phyloP scores from a whole-genome alignment of 2,113 vertebrate species.

The Rhagologus leucostigma region DNA sequence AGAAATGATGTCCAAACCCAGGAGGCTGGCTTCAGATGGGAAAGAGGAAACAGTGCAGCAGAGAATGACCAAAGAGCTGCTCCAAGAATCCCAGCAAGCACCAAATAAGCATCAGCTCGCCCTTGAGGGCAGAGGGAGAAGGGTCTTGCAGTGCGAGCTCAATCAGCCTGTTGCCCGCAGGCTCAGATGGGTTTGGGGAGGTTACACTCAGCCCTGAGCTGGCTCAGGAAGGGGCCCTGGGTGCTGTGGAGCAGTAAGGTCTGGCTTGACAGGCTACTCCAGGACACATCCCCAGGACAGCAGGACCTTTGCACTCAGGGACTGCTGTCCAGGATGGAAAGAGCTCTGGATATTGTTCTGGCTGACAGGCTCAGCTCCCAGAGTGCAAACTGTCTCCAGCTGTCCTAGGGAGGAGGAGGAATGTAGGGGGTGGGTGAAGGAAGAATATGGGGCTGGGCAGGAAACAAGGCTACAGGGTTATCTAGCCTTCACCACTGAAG shows the following conservation, averaged over 20 bases:
- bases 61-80: background rate
- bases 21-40: background rate
- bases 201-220: background rate
- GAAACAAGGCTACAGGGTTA: background rate
- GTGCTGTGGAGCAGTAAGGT: background rate
- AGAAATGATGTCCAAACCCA: background rate
- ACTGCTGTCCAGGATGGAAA: background rate
- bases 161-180: background rate
- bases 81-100: background rate
- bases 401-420: background rate
- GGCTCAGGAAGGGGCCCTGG: background rate
- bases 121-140: background rate
- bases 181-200: background rate
- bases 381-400: background rate
- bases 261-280: background rate
- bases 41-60: background rate
- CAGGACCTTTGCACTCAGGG: background rate
- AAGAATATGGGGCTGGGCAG: background rate
- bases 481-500: background rate
- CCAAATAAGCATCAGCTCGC: background rate
- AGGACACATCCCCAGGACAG: background rate
- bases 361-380: background rate
- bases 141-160: background rate
- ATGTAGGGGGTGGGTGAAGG: background rate
- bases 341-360: background rate